Percentiles rank a stretch among this genome's conserved stretches.
These are phyloP conservation scores for Amorpha juglandis DNA, from an alignment of 2,888 invertebrate species.

Conservation along the genomic window DNA sequence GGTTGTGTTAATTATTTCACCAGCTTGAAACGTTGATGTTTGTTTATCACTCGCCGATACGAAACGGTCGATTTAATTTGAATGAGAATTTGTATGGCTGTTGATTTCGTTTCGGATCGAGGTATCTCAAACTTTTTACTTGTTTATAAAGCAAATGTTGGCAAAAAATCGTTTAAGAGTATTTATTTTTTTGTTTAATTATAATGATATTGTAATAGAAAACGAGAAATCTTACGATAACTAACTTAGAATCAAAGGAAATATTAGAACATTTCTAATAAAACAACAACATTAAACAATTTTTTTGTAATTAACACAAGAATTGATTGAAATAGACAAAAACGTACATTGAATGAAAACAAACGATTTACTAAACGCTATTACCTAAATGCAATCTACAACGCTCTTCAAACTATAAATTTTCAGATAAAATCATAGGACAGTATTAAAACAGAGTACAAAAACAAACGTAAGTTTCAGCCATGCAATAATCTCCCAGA, in stretches of 20 bases:
- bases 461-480: not conserved
- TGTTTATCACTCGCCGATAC: slow-evolving; percentile 20
- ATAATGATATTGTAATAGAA: no score
- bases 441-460: not conserved
- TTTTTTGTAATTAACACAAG: no score
- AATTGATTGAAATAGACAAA: no score
- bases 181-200: not conserved
- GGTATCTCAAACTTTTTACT: slow-evolving; percentile 11
- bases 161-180: slow-evolving; percentile 10
- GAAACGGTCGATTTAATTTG: slow-evolving; percentile 22
- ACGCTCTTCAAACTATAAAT: not conserved
- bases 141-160: slow-evolving; percentile 4
- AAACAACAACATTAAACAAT: no score
- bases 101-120: slow-evolving; percentile 21
- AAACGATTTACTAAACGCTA: not conserved
- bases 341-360: not conserved
- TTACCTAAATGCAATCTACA: not conserved
- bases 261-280: no score
- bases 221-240: no score
- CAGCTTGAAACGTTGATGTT: slow-evolving; percentile 15
- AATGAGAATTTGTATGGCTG: slow-evolving; percentile 21
- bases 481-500: not conserved
- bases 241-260: no score
- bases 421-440: not conserved
- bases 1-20: slow-evolving; percentile 10